Conservation (phyloP, 2,797 vertebrate species). For the Sebastes trivittatus region DNA sequence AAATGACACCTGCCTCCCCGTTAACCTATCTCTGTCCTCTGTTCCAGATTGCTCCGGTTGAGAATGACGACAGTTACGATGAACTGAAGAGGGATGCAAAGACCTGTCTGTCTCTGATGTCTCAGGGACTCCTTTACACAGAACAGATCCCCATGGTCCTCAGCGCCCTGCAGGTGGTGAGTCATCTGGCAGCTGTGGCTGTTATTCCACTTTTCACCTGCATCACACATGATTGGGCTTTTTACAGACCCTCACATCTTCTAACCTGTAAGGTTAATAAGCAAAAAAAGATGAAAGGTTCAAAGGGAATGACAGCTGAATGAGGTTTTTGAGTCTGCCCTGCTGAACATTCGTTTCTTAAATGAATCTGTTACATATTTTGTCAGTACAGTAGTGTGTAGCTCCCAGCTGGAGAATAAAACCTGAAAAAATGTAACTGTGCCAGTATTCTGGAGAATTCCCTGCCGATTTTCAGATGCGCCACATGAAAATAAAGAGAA, state of each 20-base stretch:
- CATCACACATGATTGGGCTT: conserved; percentile 2
- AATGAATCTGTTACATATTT: not conserved
- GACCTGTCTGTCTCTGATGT: conserved; percentile 96
- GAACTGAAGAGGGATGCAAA: conserved; percentile 98
- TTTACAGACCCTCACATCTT: not conserved
- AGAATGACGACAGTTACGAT: conserved; percentile 97
- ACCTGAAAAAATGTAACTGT: not conserved
- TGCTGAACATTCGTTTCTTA: not conserved
- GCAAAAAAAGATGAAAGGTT: not conserved
- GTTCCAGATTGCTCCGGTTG: conserved; percentile 94
- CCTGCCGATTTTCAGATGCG: not conserved
- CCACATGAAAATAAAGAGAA: too few relatives aligned
- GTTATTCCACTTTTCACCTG: not conserved
- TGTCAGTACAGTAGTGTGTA: not conserved
- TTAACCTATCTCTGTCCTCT: not conserved
- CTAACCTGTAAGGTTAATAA: not conserved
- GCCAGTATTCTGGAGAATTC: not conserved
- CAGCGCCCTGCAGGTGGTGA: conserved; percentile 90
- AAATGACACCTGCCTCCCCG: not conserved
- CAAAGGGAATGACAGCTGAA: not conserved
- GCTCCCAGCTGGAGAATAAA: not conserved
- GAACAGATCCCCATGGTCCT: conserved; percentile 97
- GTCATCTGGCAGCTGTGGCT: conserved; percentile 36
- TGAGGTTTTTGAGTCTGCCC: not conserved
- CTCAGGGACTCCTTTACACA: conserved; percentile 95